Percentiles rank a stretch among this genome's conserved stretches.
Conservation (phyloP, 1,140 invertebrate genomes). For the Aphidius ervi region DNA sequence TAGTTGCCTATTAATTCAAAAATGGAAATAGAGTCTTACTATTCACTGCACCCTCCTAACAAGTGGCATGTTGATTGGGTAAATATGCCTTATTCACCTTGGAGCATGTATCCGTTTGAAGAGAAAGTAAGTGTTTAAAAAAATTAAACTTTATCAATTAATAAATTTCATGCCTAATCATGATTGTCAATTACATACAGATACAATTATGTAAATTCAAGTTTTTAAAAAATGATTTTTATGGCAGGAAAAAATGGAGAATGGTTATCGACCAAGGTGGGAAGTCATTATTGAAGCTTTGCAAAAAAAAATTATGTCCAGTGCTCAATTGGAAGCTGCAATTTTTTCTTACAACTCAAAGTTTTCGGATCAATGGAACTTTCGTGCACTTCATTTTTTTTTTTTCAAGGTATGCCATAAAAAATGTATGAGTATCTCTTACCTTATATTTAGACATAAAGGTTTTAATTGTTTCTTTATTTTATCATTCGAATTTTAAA, state of each 20-base stretch:
- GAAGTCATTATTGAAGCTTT: constrained; percentile 70
- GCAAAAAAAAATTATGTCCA: constrained; percentile 61
- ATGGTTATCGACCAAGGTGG: constrained; percentile 68
- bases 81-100: constrained; percentile 74
- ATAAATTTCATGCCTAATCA: constrained; percentile 16
- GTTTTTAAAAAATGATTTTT: too few relatives aligned
- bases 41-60: constrained; percentile 54
- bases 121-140: constrained; percentile 44
- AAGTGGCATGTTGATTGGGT: constrained; percentile 80
- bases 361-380: constrained; percentile 67
- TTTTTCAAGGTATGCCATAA: constrained; percentile 59
- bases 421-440: too few relatives aligned
- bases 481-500: too few relatives aligned
- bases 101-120: constrained; percentile 71
- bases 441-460: too few relatives aligned
- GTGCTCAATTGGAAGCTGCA: constrained; percentile 66
- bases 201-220: too few relatives aligned
- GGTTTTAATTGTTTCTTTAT: too few relatives aligned
- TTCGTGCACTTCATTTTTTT: constrained; percentile 67
- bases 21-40: constrained; percentile 48
- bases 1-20: constrained; percentile 35
- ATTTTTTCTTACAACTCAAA: constrained; percentile 76
- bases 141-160: too few relatives aligned
- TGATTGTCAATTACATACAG: constrained; percentile 1
- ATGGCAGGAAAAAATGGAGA: constrained; percentile 50